phyloP scores from a whole-genome alignment of 2,113 vertebrate genomes.

The Setophaga coronata region DNA sequence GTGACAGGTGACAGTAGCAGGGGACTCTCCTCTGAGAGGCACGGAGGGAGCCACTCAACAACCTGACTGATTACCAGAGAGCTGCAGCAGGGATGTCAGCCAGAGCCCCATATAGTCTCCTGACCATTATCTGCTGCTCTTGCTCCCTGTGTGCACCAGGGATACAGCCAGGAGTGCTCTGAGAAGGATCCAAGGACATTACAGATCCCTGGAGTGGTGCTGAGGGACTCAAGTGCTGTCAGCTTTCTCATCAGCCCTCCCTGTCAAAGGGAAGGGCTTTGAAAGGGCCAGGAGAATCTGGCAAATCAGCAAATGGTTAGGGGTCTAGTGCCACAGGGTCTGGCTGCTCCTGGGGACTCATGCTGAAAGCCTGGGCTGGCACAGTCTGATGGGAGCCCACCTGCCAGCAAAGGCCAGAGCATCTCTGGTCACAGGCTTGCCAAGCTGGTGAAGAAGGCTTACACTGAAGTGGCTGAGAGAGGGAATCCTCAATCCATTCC shows the following conservation, averaged over 20 bases:
- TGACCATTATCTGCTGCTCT: background rate
- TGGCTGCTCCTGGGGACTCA: background rate
- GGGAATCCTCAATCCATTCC: background rate
- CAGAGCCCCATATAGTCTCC: fast-evolving
- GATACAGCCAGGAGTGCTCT: background rate
- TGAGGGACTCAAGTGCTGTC: background rate
- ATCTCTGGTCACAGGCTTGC: background rate
- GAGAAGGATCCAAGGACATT: background rate
- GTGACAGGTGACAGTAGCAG: background rate
- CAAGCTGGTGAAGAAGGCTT: background rate
- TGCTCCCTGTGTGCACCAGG: background rate
- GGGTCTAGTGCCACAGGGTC: background rate
- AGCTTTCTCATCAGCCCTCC: background rate
- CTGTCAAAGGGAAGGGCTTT: background rate
- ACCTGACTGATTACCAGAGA: background rate
- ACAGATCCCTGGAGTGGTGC: background rate
- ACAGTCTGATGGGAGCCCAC: background rate
- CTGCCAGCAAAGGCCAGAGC: background rate
- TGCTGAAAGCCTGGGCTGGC: background rate
- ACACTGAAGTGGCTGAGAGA: background rate
- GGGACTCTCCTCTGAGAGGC: background rate
- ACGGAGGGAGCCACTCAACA: background rate
- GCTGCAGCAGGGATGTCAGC: background rate
- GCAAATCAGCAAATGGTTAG: background rate
- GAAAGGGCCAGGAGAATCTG: background rate